Base-by-base conservation (phyloP, 2,888 invertebrate species). In the Toxonevra muliebris region DNA sequence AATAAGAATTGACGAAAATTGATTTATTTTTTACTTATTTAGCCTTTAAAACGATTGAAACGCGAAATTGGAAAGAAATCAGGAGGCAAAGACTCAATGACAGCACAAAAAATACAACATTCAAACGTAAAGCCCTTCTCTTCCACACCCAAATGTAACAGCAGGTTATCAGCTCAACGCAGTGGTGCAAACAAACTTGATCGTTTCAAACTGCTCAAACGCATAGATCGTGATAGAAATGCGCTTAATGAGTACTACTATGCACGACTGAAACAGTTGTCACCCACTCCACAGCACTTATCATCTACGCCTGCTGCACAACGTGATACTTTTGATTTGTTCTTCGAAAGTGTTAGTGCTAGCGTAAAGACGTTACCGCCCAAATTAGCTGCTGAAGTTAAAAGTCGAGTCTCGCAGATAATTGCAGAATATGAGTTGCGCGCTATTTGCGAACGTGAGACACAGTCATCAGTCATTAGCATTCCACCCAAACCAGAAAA, bases 301-400 rank as follows among this genome's bases (percentile, higher is more conserved):
- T n/a, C n/a, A n/a, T n/a, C n/a, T n/a, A n/a, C n/a, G n/a, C 30
- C 30, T 4, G 7, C 30, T 2, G 30, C 30, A 30, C 30, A 68
- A 20, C 65, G 59, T 42, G 77, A 79, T 53, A 79, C 76, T 59
- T 81, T 81, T 59, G 81, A 81, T 61, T 68, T 81, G 62, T 81
- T 82, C 55, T 81, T 81, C 20, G 82, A 82, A 59, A 81, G 82
- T 30, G 79, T 79, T 3, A 79, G 82, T 66, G 76, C 80, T 55
- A 77, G 77, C 54, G 79, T 82, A 15, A 81, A 82, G 66, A 72
- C 69, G 5, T 70, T 81, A 48, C 81, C 81, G 2, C 80, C 81
- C 0, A 81, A 81, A 70, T 50, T 81, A 57, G 82, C 81, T 0
- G 77, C 81, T 0, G 82, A 82, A 64, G 78, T 80, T 4, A 81